These are phyloP conservation scores for Mythimna vitellina DNA, from an alignment of 2,888 invertebrate genomes.

Conservation along the genomic window DNA sequence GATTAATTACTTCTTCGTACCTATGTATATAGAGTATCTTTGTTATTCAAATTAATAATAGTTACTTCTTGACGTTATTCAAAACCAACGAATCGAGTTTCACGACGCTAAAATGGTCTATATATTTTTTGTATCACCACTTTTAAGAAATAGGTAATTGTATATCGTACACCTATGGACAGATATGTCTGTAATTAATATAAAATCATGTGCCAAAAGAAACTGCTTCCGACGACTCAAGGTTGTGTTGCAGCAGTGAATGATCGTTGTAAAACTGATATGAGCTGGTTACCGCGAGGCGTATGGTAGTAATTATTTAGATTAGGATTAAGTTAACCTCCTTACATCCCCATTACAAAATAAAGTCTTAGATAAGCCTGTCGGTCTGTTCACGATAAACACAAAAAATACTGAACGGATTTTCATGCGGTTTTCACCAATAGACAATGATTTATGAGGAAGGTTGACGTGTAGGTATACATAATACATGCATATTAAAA, in stretches of 20 bases:
- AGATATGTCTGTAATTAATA: slow-evolving; percentile 30
- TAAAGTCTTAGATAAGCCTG: no score
- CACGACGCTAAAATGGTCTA: slow-evolving; percentile 3
- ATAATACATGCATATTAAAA: no score
- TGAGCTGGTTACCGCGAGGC: not conserved
- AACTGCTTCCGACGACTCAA: slow-evolving; percentile 62
- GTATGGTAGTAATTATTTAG: slow-evolving; percentile 17
- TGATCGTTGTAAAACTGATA: slow-evolving; percentile 24
- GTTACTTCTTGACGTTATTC: slow-evolving; percentile 26
- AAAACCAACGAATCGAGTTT: slow-evolving; percentile 32
- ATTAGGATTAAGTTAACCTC: slow-evolving; percentile 11
- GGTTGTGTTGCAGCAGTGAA: slow-evolving; percentile 39
- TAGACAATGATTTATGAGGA: no score
- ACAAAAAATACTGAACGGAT: no score
- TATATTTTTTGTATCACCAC: slow-evolving; percentile 16
- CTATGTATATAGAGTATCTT: slow-evolving; percentile 28
- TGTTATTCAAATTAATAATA: slow-evolving; percentile 35
- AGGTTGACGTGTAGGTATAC: no score
- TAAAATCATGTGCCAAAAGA: slow-evolving; percentile 41
- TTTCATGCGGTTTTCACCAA: no score
- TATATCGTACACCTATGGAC: slow-evolving; percentile 22
- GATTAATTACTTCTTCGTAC: slow-evolving; percentile 54
- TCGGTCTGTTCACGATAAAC: no score
- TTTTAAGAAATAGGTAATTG: slow-evolving; percentile 25
- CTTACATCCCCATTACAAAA: no score